These are phyloP conservation scores for Macrophya alboannulata DNA, from an alignment of 2,888 invertebrate genomes.

Conservation along the genomic window DNA sequence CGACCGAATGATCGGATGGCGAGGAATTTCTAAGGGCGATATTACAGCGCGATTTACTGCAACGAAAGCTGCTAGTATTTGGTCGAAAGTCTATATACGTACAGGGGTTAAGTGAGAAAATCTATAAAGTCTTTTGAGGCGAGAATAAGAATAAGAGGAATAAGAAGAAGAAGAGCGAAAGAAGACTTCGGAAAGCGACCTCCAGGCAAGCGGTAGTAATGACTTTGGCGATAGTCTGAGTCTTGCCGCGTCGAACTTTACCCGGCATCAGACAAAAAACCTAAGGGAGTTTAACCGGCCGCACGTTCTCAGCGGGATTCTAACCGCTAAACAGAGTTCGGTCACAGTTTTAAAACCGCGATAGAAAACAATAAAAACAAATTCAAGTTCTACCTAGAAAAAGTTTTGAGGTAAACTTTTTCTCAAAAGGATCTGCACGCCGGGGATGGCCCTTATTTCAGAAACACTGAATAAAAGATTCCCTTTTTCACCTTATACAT, in stretches of 20 bases:
- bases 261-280: constrained; percentile 15
- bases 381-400: background rate
- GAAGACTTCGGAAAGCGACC: constrained; percentile 22
- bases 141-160: background rate
- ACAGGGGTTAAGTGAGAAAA: background rate
- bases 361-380: constrained; percentile 22
- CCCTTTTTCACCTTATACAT: background rate
- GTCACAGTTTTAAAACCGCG: constrained; percentile 21
- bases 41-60: background rate
- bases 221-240: constrained; percentile 47
- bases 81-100: background rate
- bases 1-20: background rate
- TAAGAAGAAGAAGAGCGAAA: background rate
- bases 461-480: constrained; percentile 32
- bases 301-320: constrained; percentile 31
- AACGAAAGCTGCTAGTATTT: background rate
- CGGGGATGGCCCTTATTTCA: background rate
- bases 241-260: constrained; percentile 28
- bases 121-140: background rate
- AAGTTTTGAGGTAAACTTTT: background rate
- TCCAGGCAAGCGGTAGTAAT: constrained; percentile 34
- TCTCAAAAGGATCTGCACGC: background rate
- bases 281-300: constrained; percentile 25
- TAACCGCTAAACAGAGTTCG: constrained; percentile 33
- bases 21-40: background rate